A percentile compares a stretch with the other conserved stretches of the same genome.
Evolutionary conservation across 2,888 invertebrate species (phyloP).

Genomic region (Orthosia cruda): DNA sequence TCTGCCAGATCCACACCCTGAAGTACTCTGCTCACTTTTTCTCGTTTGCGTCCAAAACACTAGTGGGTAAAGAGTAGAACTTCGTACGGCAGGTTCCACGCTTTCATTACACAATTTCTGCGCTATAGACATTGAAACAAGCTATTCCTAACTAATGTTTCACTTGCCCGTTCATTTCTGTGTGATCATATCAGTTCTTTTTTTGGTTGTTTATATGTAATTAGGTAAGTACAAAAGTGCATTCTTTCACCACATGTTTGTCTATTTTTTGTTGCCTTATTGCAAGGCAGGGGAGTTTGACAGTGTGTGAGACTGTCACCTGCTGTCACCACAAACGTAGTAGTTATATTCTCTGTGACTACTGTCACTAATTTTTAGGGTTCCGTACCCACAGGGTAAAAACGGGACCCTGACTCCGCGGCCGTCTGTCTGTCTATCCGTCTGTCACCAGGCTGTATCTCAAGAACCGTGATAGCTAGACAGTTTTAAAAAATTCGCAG

Average conservation of each 20-base stretch:
- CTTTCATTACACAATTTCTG: constrained; percentile 81
- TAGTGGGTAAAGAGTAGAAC: constrained; percentile 18
- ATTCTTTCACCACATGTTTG: not conserved
- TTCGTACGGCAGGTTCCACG: constrained; percentile 74
- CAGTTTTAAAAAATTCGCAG: too few species aligned
- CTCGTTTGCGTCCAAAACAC: not conserved
- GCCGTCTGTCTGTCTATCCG: too few species aligned
- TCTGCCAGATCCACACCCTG: constrained; percentile 36
- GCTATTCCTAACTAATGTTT: constrained; percentile 14
- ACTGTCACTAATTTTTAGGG: too few species aligned
- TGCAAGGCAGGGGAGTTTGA: not conserved
- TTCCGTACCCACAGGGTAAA: too few species aligned
- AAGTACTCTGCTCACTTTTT: constrained; percentile 30
- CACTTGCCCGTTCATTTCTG: constrained; percentile 7
- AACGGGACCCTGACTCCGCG: too few species aligned
- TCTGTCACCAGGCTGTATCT: too few species aligned
- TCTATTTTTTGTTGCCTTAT: too few species aligned
- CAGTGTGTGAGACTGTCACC: not conserved
- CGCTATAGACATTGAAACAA: constrained; percentile 78
- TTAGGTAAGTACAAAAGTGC: not conserved
- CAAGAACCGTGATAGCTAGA: too few species aligned
- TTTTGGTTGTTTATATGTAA: not conserved
- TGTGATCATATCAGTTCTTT: constrained; percentile 8
- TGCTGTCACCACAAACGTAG: too few species aligned
- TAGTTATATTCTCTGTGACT: too few species aligned